phyloP scores from a whole-genome alignment of 92 coral and sea anemone genomes.

The Virgularia gustaviana region DNA sequence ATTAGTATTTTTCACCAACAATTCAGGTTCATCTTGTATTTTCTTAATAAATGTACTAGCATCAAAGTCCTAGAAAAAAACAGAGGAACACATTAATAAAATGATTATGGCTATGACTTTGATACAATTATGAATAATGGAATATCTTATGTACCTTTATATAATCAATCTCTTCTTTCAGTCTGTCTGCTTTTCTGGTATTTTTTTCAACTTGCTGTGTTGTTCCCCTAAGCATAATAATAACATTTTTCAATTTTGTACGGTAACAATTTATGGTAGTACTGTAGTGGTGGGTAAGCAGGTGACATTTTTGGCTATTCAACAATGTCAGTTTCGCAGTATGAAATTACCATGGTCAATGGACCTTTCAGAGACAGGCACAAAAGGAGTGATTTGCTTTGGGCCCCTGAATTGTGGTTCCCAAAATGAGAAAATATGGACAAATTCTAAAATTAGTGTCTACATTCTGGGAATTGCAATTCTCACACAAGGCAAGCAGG shows the following conservation, averaged over 20 bases:
- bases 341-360: no score
- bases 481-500: no score
- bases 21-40: neutral
- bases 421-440: no score
- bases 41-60: neutral
- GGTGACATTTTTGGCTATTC: no score
- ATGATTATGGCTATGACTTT: neutral
- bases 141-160: slow-evolving; percentile 49
- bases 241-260: neutral
- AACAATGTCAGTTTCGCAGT: no score
- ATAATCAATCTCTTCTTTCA: slow-evolving; percentile 62
- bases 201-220: slow-evolving; percentile 68
- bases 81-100: neutral
- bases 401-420: no score
- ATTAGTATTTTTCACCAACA: no score
- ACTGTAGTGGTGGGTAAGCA: no score
- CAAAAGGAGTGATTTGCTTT: no score
- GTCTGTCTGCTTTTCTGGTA: slow-evolving; percentile 58
- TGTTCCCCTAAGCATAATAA: slow-evolving; percentile 45
- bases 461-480: no score
- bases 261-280: neutral
- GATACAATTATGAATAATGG: neutral
- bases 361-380: no score
- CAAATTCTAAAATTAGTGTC: no score
- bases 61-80: slow-evolving; percentile 16